Evolutionary conservation across 2,888 invertebrate genomes (phyloP).

Genomic region (Chesias legatella): DNA sequence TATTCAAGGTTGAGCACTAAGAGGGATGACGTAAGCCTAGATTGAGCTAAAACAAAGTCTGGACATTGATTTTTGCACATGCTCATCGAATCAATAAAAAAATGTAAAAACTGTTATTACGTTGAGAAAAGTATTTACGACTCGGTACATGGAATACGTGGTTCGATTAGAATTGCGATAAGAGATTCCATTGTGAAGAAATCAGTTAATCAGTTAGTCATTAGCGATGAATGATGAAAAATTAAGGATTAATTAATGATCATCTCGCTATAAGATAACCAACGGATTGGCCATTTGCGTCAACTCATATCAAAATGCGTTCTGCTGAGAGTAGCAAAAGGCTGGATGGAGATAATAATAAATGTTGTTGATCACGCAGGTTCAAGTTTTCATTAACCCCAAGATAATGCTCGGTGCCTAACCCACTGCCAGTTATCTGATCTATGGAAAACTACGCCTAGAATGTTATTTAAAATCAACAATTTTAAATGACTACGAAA

Average conservation of each 20-base stretch:
- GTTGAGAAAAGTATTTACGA: not conserved
- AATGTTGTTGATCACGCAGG: conserved; percentile 50
- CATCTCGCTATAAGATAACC: conserved; percentile 54
- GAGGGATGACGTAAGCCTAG: conserved; percentile 15
- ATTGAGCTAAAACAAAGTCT: conserved; percentile 8
- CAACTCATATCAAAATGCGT: conserved; percentile 51
- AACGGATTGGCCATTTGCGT: conserved; percentile 57
- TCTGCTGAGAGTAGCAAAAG: conserved; percentile 13
- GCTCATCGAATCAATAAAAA: not conserved
- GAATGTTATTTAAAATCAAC: conserved; percentile 3
- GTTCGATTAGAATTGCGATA: not conserved
- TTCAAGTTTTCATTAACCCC: conserved; percentile 60
- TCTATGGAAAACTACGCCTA: conserved; percentile 39
- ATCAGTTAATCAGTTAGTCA: too few species aligned
- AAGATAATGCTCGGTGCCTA: conserved; percentile 38
- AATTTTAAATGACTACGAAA: conserved; percentile 3
- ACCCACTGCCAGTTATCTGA: conserved; percentile 12
- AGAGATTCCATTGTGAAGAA: conserved; percentile 2
- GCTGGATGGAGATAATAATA: conserved; percentile 34
- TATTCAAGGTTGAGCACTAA: conserved; percentile 54
- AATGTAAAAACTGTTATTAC: conserved; percentile 3
- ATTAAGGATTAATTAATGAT: conserved; percentile 53
- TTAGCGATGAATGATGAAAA: too few species aligned
- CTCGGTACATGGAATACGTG: not conserved
- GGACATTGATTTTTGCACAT: conserved; percentile 1